These are phyloP conservation scores for Microctenopoma steveboyesi DNA, from an alignment of 2,797 vertebrate genomes.

Conservation along the genomic window DNA sequence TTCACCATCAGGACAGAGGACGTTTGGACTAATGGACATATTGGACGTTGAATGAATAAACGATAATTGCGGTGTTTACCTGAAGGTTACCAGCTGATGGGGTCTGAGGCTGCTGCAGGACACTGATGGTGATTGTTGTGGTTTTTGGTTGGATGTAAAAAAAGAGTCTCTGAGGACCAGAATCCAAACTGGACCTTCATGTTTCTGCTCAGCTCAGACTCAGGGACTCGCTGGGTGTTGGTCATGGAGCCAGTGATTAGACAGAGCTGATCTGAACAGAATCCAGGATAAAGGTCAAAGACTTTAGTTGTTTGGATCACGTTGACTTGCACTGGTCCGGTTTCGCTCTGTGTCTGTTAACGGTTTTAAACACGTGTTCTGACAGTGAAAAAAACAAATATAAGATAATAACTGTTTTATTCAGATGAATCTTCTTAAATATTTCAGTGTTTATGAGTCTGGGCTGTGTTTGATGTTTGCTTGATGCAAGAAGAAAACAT, in stretches of 20 bases:
- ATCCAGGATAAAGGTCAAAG: constrained; percentile 6
- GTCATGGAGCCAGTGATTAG: constrained; percentile 38
- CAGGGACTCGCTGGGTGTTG: neutral
- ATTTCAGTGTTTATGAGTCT: constrained; percentile 63
- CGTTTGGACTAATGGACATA: too few species aligned
- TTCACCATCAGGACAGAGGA: too few species aligned
- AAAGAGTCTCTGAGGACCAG: constrained; percentile 7
- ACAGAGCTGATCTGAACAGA: constrained; percentile 19
- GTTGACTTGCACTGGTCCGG: constrained; percentile 32
- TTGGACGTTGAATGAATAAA: neutral
- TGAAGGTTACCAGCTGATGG: neutral
- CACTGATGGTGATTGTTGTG: neutral
- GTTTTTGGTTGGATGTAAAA: constrained; percentile 19
- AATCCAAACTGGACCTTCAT: constrained; percentile 4
- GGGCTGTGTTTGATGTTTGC: constrained; percentile 66
- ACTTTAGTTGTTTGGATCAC: constrained; percentile 28
- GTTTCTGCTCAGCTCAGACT: neutral
- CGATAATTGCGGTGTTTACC: neutral
- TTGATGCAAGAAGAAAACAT: constrained; percentile 65
- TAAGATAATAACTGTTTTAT: constrained; percentile 53
- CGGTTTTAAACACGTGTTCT: constrained; percentile 74
- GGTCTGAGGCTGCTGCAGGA: constrained; percentile 8
- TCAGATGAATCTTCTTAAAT: constrained; percentile 59
- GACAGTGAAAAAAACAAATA: constrained; percentile 65
- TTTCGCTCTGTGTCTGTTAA: constrained; percentile 50